Conservation (phyloP, 2,888 invertebrate genomes). For the Drosophila differens region DNA sequence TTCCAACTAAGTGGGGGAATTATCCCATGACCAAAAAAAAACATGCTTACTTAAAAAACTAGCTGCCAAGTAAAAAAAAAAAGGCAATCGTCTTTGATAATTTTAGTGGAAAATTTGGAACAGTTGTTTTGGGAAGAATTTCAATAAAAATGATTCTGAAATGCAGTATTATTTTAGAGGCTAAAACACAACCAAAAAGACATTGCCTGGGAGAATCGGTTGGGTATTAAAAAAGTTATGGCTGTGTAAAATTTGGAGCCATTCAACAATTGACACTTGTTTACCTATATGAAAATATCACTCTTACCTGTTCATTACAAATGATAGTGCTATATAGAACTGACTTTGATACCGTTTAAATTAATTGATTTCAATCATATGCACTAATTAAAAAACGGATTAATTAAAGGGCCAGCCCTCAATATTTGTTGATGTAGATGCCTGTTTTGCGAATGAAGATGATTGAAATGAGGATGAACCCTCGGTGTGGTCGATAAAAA, state of each 20-base stretch:
- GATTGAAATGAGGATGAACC: constrained; percentile 10
- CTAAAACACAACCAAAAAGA: neutral
- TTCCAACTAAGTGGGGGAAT: constrained; percentile 47
- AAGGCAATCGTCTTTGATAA: neutral
- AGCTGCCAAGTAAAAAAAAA: neutral
- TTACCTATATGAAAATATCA: neutral
- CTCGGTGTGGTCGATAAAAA: constrained; percentile 39
- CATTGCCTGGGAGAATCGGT: neutral
- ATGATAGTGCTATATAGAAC: neutral
- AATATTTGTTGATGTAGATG: neutral
- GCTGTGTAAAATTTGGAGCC: too few relatives aligned
- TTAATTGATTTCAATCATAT: neutral
- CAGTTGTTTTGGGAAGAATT: neutral
- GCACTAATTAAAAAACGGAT: neutral
- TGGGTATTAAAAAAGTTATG: too few relatives aligned
- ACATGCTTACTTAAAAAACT: neutral
- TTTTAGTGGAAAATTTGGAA: neutral
- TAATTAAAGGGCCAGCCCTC: constrained; percentile 18
- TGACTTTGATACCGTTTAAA: neutral
- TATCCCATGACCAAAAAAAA: neutral
- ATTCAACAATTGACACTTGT: too few relatives aligned
- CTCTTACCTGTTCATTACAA: neutral
- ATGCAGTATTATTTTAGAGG: neutral
- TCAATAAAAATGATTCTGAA: neutral
- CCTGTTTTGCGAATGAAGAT: constrained; percentile 33